phyloP scores from a whole-genome alignment of 2,113 vertebrate genomes.

The Varanus salvator region DNA sequence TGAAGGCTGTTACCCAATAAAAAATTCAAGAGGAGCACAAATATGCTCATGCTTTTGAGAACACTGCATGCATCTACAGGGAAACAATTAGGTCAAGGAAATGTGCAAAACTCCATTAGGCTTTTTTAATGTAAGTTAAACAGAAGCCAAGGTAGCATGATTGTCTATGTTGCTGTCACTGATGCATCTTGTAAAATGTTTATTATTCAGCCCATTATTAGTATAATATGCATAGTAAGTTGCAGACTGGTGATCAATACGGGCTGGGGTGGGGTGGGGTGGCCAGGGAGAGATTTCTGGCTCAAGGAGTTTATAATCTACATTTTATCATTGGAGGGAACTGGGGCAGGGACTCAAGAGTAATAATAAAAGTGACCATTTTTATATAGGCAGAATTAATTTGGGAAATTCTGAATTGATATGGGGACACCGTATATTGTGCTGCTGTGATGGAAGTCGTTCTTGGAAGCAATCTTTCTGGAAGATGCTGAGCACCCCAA shows the following conservation, averaged over 20 bases:
- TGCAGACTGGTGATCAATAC: not conserved
- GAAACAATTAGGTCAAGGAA: slow-evolving; percentile 5
- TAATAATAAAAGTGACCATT: not conserved
- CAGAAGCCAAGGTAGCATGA: not conserved
- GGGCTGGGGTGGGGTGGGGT: no score
- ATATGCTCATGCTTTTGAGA: not conserved
- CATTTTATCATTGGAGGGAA: not conserved
- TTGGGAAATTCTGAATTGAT: not conserved
- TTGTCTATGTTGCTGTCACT: not conserved
- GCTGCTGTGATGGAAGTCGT: not conserved
- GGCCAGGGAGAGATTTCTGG: not conserved
- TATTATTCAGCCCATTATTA: not conserved
- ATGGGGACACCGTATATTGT: not conserved
- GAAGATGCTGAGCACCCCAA: not conserved
- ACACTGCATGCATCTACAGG: not conserved
- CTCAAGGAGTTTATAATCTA: not conserved
- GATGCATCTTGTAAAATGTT: not conserved
- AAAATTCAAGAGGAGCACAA: not conserved
- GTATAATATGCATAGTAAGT: not conserved
- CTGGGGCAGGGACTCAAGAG: not conserved
- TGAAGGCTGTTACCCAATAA: not conserved
- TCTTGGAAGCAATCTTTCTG: not conserved
- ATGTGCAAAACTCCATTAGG: not conserved
- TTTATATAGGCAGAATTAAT: not conserved
- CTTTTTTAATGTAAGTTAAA: slow-evolving; percentile 18